Evolutionary conservation across 2,888 invertebrate species (phyloP).

Genomic region (Lycaena phlaeas): DNA sequence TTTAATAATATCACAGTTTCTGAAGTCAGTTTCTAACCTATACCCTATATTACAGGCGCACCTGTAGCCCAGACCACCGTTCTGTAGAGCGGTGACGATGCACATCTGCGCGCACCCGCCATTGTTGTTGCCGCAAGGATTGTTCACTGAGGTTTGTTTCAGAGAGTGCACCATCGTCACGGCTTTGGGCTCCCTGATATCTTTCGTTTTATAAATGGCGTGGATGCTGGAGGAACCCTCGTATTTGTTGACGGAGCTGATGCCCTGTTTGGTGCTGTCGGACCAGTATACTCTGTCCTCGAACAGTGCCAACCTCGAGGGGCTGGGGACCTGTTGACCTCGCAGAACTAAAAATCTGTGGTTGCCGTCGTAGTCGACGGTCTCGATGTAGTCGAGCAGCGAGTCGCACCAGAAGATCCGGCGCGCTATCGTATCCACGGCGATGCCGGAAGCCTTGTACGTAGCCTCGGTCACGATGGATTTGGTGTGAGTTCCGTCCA

Average conservation of each 20-base stretch:
- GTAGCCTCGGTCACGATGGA: constrained; percentile 93
- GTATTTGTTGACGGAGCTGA: constrained; percentile 90
- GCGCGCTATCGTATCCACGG: constrained; percentile 91
- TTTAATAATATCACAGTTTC: constrained; percentile 85
- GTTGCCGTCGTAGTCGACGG: constrained; percentile 93
- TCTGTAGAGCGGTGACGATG: constrained; percentile 85
- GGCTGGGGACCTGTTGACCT: constrained; percentile 89
- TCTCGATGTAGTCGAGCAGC: constrained; percentile 94
- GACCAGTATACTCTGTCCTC: constrained; percentile 94
- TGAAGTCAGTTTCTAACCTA: constrained; percentile 79
- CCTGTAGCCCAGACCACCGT: constrained; percentile 84
- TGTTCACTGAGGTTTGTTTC: constrained; percentile 81
- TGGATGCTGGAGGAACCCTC: constrained; percentile 85
- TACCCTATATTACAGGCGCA: constrained; percentile 95
- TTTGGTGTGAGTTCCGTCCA: constrained; percentile 91
- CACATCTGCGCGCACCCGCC: constrained; percentile 96
- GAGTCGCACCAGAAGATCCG: constrained; percentile 98
- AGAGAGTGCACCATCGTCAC: constrained; percentile 86
- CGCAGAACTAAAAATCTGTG: constrained; percentile 85
- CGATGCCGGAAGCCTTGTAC: constrained; percentile 93
- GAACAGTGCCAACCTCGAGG: constrained; percentile 86
- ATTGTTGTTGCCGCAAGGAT: constrained; percentile 90
- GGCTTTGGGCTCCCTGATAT: constrained; percentile 86
- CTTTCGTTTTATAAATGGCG: constrained; percentile 84
- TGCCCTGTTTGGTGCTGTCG: constrained; percentile 90